phyloP scores from a whole-genome alignment of 2,113 vertebrate species.

The Cheirogaleus medius region DNA sequence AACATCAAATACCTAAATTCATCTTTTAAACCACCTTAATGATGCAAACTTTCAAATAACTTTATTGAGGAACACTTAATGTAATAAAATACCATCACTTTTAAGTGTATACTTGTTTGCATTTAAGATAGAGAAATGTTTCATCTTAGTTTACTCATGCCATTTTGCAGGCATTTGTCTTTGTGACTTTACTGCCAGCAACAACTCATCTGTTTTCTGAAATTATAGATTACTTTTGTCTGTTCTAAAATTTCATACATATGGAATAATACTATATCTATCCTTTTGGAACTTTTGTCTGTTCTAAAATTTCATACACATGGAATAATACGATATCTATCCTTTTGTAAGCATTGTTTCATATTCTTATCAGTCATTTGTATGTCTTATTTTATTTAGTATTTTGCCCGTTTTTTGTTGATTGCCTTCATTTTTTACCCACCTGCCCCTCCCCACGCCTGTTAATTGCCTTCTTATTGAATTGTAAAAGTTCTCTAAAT shows the following conservation, averaged over 20 bases:
- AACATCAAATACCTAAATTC: background rate
- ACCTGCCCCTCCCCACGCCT: no score
- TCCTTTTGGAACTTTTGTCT: background rate
- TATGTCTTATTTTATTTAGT: background rate
- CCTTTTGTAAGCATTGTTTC: background rate
- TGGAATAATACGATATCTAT: background rate
- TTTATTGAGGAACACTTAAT: background rate
- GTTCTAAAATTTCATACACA: no score
- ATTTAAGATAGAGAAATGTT: background rate
- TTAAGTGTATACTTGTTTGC: background rate
- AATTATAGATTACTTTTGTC: background rate
- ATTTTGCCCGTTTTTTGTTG: background rate
- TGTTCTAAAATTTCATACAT: background rate
- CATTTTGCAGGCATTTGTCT: background rate
- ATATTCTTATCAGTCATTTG: background rate
- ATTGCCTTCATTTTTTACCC: background rate
- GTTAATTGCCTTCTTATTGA: background rate
- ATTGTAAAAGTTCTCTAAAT: background rate
- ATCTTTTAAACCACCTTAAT: background rate
- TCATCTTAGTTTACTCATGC: background rate
- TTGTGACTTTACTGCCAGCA: background rate
- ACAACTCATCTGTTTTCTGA: background rate
- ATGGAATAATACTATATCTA: background rate
- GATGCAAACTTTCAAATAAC: background rate
- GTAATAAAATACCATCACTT: background rate